phyloP scores from a whole-genome alignment of 2,797 vertebrate species.

The Serranus cabrilla region DNA sequence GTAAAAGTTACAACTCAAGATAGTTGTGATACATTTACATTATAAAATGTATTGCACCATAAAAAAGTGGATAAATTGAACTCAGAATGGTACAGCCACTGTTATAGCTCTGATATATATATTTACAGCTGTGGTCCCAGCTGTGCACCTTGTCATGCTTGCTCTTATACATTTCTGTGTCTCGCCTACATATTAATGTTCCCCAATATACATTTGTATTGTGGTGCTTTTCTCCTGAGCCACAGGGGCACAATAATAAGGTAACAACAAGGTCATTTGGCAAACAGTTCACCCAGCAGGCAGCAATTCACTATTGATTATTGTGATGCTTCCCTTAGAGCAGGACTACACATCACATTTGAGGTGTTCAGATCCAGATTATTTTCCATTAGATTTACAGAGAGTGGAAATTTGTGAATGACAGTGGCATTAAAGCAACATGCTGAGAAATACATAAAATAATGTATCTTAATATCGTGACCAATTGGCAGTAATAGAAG shows the following conservation, averaged over 20 bases:
- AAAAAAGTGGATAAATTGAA: background rate
- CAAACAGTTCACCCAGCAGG: constrained; percentile 51
- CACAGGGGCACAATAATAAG: constrained; percentile 19
- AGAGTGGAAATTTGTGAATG: too few species aligned
- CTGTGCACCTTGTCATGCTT: background rate
- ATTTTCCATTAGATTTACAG: too few species aligned
- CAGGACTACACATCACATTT: constrained; percentile 21
- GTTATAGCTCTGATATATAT: background rate
- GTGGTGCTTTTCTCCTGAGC: constrained; percentile 15
- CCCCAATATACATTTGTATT: background rate
- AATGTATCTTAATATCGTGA: too few species aligned
- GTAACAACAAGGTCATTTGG: constrained; percentile 68
- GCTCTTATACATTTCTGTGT: background rate
- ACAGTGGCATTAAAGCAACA: too few species aligned
- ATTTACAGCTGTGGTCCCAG: background rate
- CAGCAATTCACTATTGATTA: constrained; percentile 56
- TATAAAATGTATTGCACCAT: background rate
- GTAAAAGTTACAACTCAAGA: background rate
- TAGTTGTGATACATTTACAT: background rate
- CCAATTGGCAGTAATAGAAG: too few species aligned
- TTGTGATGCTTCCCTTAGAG: constrained; percentile 41
- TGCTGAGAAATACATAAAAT: too few species aligned
- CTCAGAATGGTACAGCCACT: background rate
- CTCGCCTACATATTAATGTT: background rate
- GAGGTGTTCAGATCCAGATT: background rate